phyloP scores from a whole-genome alignment of 2,888 invertebrate genomes.

The Amaurobius ferox region DNA sequence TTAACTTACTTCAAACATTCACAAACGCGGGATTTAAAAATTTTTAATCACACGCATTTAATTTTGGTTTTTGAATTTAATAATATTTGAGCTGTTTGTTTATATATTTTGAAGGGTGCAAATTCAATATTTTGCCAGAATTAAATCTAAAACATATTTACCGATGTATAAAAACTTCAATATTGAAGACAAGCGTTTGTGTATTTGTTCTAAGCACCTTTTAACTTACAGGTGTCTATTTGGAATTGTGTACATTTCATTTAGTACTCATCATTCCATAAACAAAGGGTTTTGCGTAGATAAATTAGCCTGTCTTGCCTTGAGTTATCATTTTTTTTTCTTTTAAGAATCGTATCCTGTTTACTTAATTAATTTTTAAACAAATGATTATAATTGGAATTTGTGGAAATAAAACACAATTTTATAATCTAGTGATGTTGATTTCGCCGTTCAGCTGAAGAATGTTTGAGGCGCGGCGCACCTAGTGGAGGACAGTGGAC shows the following conservation, averaged over 20 bases:
- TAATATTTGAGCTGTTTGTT: slow-evolving; percentile 1
- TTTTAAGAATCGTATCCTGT: neutral
- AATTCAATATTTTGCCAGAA: neutral
- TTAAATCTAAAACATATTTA: slow-evolving; percentile 6
- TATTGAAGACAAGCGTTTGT: neutral
- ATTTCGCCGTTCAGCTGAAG: no score
- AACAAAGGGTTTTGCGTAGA: neutral
- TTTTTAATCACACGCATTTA: slow-evolving; percentile 1
- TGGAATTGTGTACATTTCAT: neutral
- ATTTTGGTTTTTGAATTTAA: neutral
- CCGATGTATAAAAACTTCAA: neutral
- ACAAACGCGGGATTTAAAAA: neutral
- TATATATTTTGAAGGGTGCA: neutral
- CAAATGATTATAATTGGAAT: neutral
- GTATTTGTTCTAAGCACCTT: neutral
- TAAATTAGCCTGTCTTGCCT: neutral
- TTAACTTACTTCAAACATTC: neutral
- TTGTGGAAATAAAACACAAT: neutral
- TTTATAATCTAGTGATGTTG: no score
- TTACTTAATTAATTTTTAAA: slow-evolving; percentile 11
- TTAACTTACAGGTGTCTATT: neutral
- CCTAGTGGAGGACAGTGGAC: no score
- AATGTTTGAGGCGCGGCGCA: no score
- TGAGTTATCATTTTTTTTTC: neutral
- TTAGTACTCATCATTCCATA: neutral